Percentiles rank a stretch among this genome's conserved stretches.
Conservation (phyloP, 2,797 vertebrate genomes). For the Myioborus melanocephalus region DNA sequence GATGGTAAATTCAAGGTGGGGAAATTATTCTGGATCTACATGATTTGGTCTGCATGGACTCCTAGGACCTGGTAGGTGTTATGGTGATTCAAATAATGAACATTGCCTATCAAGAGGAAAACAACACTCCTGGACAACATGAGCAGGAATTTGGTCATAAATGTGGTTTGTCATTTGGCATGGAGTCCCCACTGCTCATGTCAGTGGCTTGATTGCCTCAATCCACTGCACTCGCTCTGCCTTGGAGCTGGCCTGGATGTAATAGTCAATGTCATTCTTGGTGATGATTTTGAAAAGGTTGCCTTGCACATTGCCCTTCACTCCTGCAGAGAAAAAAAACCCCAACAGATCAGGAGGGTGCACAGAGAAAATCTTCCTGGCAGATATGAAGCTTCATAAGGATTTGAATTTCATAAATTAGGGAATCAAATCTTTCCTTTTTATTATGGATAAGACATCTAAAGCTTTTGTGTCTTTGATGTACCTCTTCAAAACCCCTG, state of each 20-base stretch:
- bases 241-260: constrained; percentile 90
- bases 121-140: background rate
- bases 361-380: background rate
- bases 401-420: background rate
- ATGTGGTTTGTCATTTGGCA: background rate
- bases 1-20: background rate
- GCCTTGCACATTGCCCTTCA: constrained; percentile 94
- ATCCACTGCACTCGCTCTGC: constrained; percentile 91
- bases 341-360: background rate
- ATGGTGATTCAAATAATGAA: background rate
- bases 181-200: constrained; percentile 61
- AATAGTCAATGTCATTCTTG: constrained; percentile 87
- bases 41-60: background rate
- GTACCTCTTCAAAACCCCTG: background rate
- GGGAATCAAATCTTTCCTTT: background rate
- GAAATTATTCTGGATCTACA: background rate
- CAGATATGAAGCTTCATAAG: background rate
- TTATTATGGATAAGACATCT: background rate
- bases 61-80: background rate
- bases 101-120: background rate
- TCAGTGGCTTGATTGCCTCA: constrained; percentile 86
- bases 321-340: constrained; percentile 74
- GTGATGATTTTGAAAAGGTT: constrained; percentile 98
- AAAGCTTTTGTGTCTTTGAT: background rate
- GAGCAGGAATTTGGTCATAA: background rate